phyloP scores from a whole-genome alignment of 2,888 invertebrate species.

The Allygus modestus region DNA sequence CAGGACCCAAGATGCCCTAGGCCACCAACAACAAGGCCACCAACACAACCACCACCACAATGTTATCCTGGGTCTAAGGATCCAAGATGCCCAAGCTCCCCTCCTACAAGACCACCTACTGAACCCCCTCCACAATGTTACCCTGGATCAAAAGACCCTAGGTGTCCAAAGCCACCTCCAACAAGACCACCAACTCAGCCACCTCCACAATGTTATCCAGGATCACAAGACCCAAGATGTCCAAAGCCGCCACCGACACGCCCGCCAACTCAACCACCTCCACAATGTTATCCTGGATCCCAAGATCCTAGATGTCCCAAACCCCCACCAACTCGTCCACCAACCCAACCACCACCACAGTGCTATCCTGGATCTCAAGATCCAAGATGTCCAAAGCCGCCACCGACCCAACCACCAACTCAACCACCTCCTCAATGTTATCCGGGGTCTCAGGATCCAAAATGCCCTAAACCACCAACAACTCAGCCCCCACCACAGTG shows the following conservation, averaged over 20 bases:
- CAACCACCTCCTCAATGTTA: slow-evolving; percentile 67
- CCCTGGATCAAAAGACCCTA: slow-evolving; percentile 72
- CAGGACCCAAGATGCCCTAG: slow-evolving; percentile 72
- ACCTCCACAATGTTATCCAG: slow-evolving; percentile 69
- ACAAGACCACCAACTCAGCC: slow-evolving; percentile 68
- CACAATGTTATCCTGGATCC: slow-evolving; percentile 73
- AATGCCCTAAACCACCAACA: slow-evolving; percentile 69
- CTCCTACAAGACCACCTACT: slow-evolving; percentile 71
- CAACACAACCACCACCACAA: slow-evolving; percentile 68
- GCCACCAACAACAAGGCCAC: slow-evolving; percentile 67
- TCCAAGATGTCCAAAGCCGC: slow-evolving; percentile 65
- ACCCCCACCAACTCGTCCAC: slow-evolving; percentile 69
- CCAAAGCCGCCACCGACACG: slow-evolving; percentile 70
- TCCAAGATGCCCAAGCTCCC: slow-evolving; percentile 70
- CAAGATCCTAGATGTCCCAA: slow-evolving; percentile 71
- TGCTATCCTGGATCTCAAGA: slow-evolving; percentile 68
- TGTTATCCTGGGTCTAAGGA: slow-evolving; percentile 71
- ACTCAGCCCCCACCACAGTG: slow-evolving; percentile 71
- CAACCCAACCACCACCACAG: slow-evolving; percentile 51
- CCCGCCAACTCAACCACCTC: slow-evolving; percentile 61
- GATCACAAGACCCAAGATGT: slow-evolving; percentile 71
- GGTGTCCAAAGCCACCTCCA: slow-evolving; percentile 72
- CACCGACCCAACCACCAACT: slow-evolving; percentile 61
- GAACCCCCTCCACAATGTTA: slow-evolving; percentile 72
- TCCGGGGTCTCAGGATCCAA: slow-evolving; percentile 68